These are phyloP conservation scores for Eublepharis macularius DNA, from an alignment of 2,113 vertebrate species.

Conservation along the genomic window DNA sequence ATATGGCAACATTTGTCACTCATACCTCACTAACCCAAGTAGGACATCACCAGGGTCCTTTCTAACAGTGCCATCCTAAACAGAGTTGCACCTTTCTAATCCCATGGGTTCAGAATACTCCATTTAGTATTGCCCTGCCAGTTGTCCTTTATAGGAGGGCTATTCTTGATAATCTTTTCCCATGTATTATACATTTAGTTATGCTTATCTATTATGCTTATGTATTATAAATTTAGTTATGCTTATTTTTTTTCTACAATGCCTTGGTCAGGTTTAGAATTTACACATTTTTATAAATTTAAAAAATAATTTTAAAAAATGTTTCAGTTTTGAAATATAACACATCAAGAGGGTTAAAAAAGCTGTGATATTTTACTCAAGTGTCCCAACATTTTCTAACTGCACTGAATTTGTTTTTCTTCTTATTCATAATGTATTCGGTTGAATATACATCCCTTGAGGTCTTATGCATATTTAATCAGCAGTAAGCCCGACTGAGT, in stretches of 20 bases:
- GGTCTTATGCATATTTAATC: background rate
- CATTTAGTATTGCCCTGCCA: no score
- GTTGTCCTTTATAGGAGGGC: no score
- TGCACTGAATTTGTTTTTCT: background rate
- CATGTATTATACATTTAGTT: background rate
- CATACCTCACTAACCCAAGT: no score
- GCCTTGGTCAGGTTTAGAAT: background rate
- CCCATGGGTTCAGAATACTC: no score
- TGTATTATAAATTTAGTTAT: background rate
- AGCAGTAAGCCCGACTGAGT: background rate
- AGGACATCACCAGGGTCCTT: no score
- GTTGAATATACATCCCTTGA: background rate
- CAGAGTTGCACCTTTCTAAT: no score
- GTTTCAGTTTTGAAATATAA: background rate
- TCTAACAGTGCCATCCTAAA: no score
- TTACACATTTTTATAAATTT: background rate
- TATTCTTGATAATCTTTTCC: background rate
- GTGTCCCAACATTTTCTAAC: background rate
- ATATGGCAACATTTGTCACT: no score
- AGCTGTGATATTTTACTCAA: background rate
- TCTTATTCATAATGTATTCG: background rate
- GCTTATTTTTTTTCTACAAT: background rate
- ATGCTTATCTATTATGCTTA: background rate
- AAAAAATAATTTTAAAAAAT: background rate
- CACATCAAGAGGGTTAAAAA: background rate